These are phyloP conservation scores for Drosophila austrosaltans DNA, from an alignment of 2,888 invertebrate genomes.

Conservation along the genomic window DNA sequence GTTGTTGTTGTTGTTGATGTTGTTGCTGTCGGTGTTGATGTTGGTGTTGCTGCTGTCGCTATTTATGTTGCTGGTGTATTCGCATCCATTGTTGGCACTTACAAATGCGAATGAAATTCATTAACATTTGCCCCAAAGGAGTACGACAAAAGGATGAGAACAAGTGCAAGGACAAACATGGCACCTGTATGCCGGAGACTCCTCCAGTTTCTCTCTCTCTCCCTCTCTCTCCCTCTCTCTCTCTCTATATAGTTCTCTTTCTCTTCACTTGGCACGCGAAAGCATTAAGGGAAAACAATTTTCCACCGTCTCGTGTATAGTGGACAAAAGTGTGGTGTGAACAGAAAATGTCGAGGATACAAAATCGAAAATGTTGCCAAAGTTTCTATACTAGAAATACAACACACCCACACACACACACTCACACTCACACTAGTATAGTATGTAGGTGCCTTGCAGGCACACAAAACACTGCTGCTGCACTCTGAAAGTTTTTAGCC, in stretches of 20 bases:
- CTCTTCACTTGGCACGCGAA: slow-evolving; percentile 58
- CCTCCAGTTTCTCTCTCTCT: slow-evolving; percentile 12
- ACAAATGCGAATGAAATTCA: slow-evolving; percentile 66
- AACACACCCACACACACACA: slow-evolving; percentile 38
- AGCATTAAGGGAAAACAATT: slow-evolving; percentile 78
- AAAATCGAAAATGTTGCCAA: slow-evolving; percentile 79
- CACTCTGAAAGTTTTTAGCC: slow-evolving; percentile 39
- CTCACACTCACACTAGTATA: slow-evolving; percentile 27
- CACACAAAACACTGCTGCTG: slow-evolving; percentile 24
- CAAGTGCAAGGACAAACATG: slow-evolving; percentile 6
- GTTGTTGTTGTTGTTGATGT: slow-evolving; percentile 38
- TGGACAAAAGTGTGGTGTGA: slow-evolving; percentile 47
- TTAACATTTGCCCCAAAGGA: slow-evolving; percentile 48
- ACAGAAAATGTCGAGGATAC: slow-evolving; percentile 48
- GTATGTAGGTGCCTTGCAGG: slow-evolving; percentile 29
- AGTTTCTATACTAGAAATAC: slow-evolving; percentile 47
- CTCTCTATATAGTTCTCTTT: not conserved
- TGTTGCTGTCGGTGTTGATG: slow-evolving; percentile 27
- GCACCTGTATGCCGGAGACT: slow-evolving; percentile 45
- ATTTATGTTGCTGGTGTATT: slow-evolving; percentile 4
- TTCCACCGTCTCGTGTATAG: slow-evolving; percentile 72
- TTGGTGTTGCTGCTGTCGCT: slow-evolving; percentile 41
- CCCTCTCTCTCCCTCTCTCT: not conserved
- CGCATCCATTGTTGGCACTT: slow-evolving; percentile 45
- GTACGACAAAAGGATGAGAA: slow-evolving; percentile 7